phyloP scores from a whole-genome alignment of 2,888 invertebrate species.

The Choreutis nemorana region DNA sequence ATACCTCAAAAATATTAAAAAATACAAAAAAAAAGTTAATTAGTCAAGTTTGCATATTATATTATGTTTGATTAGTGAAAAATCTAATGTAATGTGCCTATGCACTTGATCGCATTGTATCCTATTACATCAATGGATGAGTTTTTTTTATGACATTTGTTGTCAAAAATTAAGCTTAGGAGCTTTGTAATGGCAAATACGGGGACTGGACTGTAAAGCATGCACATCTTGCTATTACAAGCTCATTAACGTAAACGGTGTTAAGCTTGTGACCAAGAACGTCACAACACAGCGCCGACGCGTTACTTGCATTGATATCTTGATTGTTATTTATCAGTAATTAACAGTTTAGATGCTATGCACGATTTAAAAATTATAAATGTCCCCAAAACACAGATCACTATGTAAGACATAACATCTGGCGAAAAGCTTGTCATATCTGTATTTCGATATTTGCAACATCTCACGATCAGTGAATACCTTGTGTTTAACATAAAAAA shows the following conservation, averaged over 20 bases:
- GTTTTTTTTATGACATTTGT: no score
- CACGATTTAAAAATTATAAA: no score
- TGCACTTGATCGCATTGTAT: slow-evolving; percentile 38
- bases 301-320: no score
- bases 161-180: no score
- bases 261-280: no score
- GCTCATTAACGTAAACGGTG: no score
- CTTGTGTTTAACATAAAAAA: slow-evolving; percentile 6
- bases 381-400: slow-evolving; percentile 28
- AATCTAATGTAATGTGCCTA: slow-evolving; percentile 57
- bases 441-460: slow-evolving; percentile 29
- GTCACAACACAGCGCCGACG: slow-evolving; percentile 4
- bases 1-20: slow-evolving; percentile 42
- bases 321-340: no score
- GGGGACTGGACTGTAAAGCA: no score
- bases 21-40: slow-evolving; percentile 38
- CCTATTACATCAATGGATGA: no score
- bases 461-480: slow-evolving; percentile 23
- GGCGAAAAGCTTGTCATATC: slow-evolving; percentile 37
- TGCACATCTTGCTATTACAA: no score
- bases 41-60: slow-evolving; percentile 53
- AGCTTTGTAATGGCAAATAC: no score
- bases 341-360: no score
- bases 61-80: slow-evolving; percentile 57
- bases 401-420: slow-evolving; percentile 33